Percentiles rank a stretch among this genome's conserved stretches.
Conservation (phyloP, 2,113 vertebrate genomes). For the Perca flavescens region DNA sequence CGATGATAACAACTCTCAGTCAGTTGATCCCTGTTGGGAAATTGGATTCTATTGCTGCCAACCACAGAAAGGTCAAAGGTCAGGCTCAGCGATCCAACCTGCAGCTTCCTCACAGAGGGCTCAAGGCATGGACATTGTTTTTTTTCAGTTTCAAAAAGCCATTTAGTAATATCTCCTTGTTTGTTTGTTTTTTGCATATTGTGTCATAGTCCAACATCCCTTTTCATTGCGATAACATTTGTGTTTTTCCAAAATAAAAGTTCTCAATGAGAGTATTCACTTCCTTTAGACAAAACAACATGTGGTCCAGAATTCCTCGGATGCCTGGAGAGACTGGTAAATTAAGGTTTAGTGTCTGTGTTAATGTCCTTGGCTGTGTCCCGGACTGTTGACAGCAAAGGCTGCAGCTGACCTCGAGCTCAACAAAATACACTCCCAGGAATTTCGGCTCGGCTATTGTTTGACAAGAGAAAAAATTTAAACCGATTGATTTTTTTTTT, state of each 20-base stretch:
- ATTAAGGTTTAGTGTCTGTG: constrained; percentile 15
- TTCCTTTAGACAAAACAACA: constrained; percentile 76
- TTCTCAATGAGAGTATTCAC: constrained; percentile 41
- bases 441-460: not conserved
- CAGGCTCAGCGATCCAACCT: not conserved
- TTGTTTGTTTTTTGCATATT: no score
- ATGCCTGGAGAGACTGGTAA: constrained; percentile 45
- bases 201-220: not conserved
- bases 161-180: not conserved
- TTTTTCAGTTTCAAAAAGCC: not conserved
- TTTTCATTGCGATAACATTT: constrained; percentile 17
- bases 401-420: not conserved
- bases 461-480: not conserved
- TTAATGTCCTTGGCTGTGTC: constrained; percentile 43
- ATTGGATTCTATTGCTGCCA: not conserved
- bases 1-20: constrained; percentile 22
- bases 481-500: not conserved
- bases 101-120: not conserved
- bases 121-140: not conserved
- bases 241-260: constrained; percentile 20
- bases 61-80: constrained; percentile 46
- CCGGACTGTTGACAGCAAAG: constrained; percentile 9
- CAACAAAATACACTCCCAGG: not conserved
- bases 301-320: constrained; percentile 64
- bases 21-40: constrained; percentile 20